Evolutionary conservation across 2,888 invertebrate species (phyloP).

Genomic region (Meandrusa payeni): DNA sequence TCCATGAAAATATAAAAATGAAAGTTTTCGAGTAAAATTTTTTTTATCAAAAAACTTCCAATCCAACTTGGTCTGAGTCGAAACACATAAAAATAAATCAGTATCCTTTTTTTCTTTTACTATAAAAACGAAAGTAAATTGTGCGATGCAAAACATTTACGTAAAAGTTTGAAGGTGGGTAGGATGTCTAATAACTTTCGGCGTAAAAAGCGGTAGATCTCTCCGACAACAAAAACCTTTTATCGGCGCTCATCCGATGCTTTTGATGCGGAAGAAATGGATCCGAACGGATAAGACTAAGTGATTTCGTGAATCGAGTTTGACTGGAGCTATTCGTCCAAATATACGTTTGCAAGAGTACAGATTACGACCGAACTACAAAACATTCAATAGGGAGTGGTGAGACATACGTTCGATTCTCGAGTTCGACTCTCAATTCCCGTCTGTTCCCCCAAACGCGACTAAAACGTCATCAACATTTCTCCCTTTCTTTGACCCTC

Average conservation of each 20-base stretch:
- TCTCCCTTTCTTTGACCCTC: conserved; percentile 37
- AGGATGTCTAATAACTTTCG: conserved; percentile 36
- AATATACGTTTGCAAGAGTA: conserved; percentile 18
- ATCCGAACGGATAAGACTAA: conserved; percentile 32
- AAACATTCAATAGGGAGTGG: conserved; percentile 27
- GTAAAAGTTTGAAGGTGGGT: conserved; percentile 26
- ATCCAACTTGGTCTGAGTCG: neutral
- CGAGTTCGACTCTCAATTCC: conserved; percentile 37
- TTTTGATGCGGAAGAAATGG: conserved; percentile 45
- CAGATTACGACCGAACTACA: conserved; percentile 29
- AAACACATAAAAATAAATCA: conserved; percentile 2
- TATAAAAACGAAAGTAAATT: conserved; percentile 18
- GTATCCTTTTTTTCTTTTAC: conserved; percentile 1
- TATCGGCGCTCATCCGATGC: conserved; percentile 47
- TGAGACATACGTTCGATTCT: conserved; percentile 25
- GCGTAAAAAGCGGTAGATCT: conserved; percentile 40
- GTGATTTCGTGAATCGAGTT: conserved; percentile 23
- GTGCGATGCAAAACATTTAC: conserved; percentile 25
- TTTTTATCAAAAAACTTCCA: no score
- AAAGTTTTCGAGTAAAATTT: no score
- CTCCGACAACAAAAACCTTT: conserved; percentile 59
- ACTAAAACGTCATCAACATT: conserved; percentile 67
- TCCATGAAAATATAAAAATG: no score
- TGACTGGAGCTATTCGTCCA: conserved; percentile 17
- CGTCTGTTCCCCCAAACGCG: conserved; percentile 50